Evolutionary conservation across 2,113 vertebrate species (phyloP).

Genomic region (Crocuta crocuta): DNA sequence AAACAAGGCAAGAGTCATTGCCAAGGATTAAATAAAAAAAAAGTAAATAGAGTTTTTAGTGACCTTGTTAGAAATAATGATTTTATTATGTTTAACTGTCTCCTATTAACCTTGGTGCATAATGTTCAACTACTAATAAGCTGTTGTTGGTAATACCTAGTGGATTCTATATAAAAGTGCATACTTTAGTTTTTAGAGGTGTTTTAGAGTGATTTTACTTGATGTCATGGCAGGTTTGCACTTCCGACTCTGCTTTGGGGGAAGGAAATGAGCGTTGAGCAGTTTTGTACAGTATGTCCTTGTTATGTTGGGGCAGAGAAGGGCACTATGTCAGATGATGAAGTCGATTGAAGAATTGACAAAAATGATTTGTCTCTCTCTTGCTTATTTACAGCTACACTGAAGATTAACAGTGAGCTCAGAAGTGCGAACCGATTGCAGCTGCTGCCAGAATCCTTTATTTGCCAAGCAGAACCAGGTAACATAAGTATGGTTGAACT

Average conservation of each 20-base stretch:
- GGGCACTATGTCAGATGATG: neutral
- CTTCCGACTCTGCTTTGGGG: conserved; percentile 24
- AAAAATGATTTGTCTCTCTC: neutral
- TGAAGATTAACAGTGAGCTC: conserved; percentile 89
- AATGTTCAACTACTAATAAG: conserved; percentile 1
- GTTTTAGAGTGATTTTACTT: conserved; percentile 19
- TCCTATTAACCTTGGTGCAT: neutral
- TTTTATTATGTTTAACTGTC: conserved; percentile 25
- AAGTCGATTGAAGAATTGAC: neutral
- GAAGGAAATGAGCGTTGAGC: neutral
- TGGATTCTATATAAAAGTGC: neutral
- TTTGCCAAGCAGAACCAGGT: conserved; percentile 91
- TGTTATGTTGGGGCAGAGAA: neutral
- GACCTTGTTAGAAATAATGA: conserved; percentile 49
- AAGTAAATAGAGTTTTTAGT: conserved; percentile 29
- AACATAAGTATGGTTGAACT: neutral
- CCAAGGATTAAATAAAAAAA: conserved; percentile 48
- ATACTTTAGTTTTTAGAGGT: conserved; percentile 30
- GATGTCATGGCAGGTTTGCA: neutral
- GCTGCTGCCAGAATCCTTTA: conserved; percentile 89
- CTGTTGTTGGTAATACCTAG: conserved; percentile 14
- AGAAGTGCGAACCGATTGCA: conserved; percentile 90
- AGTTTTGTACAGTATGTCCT: neutral
- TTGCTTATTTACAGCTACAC: conserved; percentile 86
- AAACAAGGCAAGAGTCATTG: conserved; percentile 58